Evolutionary conservation across 2,113 vertebrate genomes (phyloP), one percentile per base, ranked within the genome.

Genomic region (Malurus elegans): DNA sequence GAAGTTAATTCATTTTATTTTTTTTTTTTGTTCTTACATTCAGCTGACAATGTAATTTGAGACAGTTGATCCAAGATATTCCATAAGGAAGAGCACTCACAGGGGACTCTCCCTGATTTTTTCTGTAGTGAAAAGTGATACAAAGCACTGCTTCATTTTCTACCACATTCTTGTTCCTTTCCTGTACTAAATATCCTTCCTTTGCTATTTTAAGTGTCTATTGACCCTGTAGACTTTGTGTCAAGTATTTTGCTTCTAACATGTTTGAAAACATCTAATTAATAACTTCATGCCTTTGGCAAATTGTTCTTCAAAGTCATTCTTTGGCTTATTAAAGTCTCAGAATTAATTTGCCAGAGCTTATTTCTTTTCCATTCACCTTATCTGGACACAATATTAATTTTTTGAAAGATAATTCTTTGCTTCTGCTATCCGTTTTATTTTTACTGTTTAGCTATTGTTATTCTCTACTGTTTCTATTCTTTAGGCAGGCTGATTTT

Each of bases 281-380:
- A 75, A 74, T 66, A 67, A 45, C 8, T 47, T 70, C 12, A 79
- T 47, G 14, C 26, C 48, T 92, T 67, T 72, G 69, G 44, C 12
- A 91, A 86, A 47, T 38, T 75, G 4, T 85, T 67, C 61, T 92
- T 92, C 34, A 54, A 64, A 75, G 15, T 58, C 20, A 36, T 76
- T 65, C 79, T 65, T 71, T 72, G 2, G 2, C 8, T 62, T 76
- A 51, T 75, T 72, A 56, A 75, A 42, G 6, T 56, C 65, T 83
- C 53, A 72, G 40, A 67, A 79, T 72, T 91, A 79, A 82, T 71
- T 86, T 86, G 2, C 8, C 7, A 47, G 44, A 60, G 4, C 1
- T 61, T 78, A 18, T 38, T 71, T 69, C 21, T 78, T 88, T 74
- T 57, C 18, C 31, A 28, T 47, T 85, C 38, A 66, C 47, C 38